Conservation (phyloP, 1,140 invertebrate species). For the Drosophila lini region DNA sequence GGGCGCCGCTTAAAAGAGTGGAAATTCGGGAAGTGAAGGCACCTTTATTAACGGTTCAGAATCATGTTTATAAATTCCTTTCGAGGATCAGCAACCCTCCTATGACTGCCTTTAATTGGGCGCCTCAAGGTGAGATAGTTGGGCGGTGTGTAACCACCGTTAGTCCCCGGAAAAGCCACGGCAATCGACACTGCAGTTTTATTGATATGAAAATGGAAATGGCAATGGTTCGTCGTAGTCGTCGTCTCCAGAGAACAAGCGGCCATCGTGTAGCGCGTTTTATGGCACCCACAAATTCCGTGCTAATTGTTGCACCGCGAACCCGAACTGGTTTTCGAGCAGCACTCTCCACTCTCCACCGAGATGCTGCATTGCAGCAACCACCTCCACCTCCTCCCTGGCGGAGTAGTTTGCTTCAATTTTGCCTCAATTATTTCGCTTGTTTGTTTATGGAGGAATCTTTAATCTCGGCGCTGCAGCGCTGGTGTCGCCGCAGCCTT, state of each 20-base stretch:
- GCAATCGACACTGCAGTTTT: constrained; percentile 30
- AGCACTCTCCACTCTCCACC: not conserved
- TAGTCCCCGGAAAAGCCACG: constrained; percentile 20
- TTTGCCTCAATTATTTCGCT: constrained; percentile 84
- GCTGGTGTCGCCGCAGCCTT: constrained; percentile 70
- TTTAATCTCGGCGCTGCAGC: constrained; percentile 65
- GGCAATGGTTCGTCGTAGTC: constrained; percentile 37
- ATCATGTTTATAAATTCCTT: not conserved
- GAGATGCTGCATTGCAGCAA: constrained; percentile 5
- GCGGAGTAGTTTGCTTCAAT: constrained; percentile 79
- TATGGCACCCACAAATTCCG: constrained; percentile 82
- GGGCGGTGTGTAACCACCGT: constrained; percentile 18
- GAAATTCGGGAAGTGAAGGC: constrained; percentile 7
- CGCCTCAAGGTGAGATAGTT: constrained; percentile 2
- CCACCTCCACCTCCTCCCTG: constrained; percentile 1
- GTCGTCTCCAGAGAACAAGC: constrained; percentile 61
- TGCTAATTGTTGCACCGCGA: constrained; percentile 76
- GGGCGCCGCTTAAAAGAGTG: constrained; percentile 32
- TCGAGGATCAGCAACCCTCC: too few species aligned
- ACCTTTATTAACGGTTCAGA: too few species aligned
- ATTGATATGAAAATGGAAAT: constrained; percentile 60
- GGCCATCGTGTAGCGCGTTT: constrained; percentile 78
- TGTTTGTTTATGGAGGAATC: constrained; percentile 84
- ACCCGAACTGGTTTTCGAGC: constrained; percentile 53
- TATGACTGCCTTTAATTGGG: constrained; percentile 10